A percentile compares a stretch with the other conserved stretches of the same genome.
Conservation (phyloP, 2,888 invertebrate species). For the Perithous albicinctus region DNA sequence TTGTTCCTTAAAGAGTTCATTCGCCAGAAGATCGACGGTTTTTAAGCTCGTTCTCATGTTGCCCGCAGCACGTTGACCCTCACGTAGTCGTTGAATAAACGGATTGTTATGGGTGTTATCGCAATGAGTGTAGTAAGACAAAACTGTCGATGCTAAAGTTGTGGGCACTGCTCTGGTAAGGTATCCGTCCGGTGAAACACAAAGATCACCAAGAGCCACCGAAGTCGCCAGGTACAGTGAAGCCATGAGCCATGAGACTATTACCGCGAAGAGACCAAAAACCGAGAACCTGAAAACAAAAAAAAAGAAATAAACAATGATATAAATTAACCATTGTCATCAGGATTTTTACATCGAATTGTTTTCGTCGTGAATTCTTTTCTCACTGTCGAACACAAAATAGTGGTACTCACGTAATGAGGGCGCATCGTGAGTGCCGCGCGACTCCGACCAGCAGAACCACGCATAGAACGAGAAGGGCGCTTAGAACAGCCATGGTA, state of each 20-base stretch:
- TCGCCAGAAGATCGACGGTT: constrained; percentile 85
- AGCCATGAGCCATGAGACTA: constrained; percentile 95
- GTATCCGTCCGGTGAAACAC: constrained; percentile 94
- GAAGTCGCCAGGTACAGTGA: constrained; percentile 94
- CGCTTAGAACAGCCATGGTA: constrained; percentile 94
- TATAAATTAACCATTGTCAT: too few relatives aligned
- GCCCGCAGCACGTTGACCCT: constrained; percentile 90
- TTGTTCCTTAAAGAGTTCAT: constrained; percentile 86
- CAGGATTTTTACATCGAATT: not conserved
- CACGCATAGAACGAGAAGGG: constrained; percentile 94
- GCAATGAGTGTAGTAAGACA: constrained; percentile 93
- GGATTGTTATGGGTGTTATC: constrained; percentile 92
- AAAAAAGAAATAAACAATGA: too few relatives aligned
- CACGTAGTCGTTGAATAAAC: constrained; percentile 92
- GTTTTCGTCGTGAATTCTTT: not conserved
- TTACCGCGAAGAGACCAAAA: constrained; percentile 93
- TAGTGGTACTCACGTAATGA: constrained; percentile 88
- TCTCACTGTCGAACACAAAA: not conserved
- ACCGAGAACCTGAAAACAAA: constrained; percentile 90
- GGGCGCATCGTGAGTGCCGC: constrained; percentile 94
- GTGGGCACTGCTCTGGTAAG: constrained; percentile 85
- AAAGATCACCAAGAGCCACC: constrained; percentile 94
- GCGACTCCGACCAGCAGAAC: constrained; percentile 96
- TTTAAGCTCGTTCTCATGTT: constrained; percentile 86
- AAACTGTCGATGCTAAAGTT: constrained; percentile 85